Conservation (phyloP, 2,797 vertebrate genomes). For the Girardinus metallicus region DNA sequence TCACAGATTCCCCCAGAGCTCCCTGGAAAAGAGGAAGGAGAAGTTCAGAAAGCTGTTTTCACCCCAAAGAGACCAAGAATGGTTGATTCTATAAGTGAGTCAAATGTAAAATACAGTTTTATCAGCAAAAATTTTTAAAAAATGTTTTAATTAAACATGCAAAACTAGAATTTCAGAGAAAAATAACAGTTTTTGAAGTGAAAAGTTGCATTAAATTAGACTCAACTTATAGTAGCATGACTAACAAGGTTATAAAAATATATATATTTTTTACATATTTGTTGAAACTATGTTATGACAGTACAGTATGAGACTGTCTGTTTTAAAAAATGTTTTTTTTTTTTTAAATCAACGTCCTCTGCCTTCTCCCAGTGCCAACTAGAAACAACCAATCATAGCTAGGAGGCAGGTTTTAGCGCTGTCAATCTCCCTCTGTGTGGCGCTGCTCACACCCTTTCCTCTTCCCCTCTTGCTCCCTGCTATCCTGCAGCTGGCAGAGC, state of each 20-base stretch:
- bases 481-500: too few species aligned
- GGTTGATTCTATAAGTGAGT: slow-evolving; percentile 7
- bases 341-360: too few species aligned
- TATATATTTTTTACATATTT: too few species aligned
- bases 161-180: background rate
- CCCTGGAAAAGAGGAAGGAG: slow-evolving; percentile 78
- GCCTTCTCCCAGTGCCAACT: too few species aligned
- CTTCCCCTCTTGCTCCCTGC: too few species aligned
- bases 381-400: too few species aligned
- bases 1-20: slow-evolving; percentile 99
- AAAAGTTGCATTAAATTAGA: background rate
- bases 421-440: too few species aligned
- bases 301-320: too few species aligned
- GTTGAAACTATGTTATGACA: too few species aligned
- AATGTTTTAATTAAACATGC: background rate
- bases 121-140: background rate
- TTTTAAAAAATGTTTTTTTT: too few species aligned
- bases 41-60: background rate
- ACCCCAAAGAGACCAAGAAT: slow-evolving; percentile 6
- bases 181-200: background rate
- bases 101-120: background rate
- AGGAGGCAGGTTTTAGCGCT: too few species aligned
- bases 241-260: background rate
- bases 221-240: background rate
- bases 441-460: too few species aligned